Percentiles rank a stretch among this genome's conserved stretches.
Evolutionary conservation across 1,140 invertebrate species (phyloP).

Genomic region (Penaeus indicus): DNA sequence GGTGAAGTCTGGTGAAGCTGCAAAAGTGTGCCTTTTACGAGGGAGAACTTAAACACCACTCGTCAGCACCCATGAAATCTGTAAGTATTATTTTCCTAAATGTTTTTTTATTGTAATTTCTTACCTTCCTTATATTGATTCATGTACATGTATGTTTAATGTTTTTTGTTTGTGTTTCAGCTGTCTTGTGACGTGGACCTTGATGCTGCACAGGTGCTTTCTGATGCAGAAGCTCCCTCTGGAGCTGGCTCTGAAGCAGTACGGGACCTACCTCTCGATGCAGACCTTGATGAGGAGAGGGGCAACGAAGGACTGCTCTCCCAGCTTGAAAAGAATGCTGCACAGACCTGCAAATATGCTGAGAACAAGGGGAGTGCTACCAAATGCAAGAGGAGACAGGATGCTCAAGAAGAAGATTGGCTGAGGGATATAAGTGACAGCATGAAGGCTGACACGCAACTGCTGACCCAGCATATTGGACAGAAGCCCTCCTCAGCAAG

Average conservation of each 20-base stretch:
- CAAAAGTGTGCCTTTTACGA: slow-evolving; percentile 20
- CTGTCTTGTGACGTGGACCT: slow-evolving; percentile 15
- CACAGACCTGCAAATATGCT: background rate
- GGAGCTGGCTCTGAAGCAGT: slow-evolving; percentile 14
- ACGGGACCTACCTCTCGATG: background rate
- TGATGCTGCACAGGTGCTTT: slow-evolving; percentile 1
- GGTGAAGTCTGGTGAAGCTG: slow-evolving; percentile 14
- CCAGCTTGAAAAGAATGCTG: slow-evolving; percentile 16
- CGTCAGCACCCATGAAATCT: slow-evolving; percentile 18
- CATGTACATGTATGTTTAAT: background rate
- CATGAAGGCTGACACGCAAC: slow-evolving; percentile 25
- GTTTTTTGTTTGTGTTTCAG: slow-evolving; percentile 18
- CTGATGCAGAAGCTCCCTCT: slow-evolving; percentile 15
- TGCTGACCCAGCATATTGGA: slow-evolving; percentile 23
- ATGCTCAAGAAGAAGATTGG: background rate
- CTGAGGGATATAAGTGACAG: slow-evolving; percentile 25
- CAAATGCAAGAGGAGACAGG: background rate
- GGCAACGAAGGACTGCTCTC: slow-evolving; percentile 9
- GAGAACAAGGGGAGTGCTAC: background rate
- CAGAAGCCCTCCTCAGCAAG: too few species aligned
- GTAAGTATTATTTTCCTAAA: slow-evolving; percentile 21
- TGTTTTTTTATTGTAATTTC: slow-evolving; percentile 10
- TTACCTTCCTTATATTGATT: slow-evolving; percentile 2
- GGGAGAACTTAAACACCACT: slow-evolving; percentile 10
- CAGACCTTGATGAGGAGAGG: background rate